phyloP scores from a whole-genome alignment of 2,113 vertebrate genomes.

The Prinia subflava region DNA sequence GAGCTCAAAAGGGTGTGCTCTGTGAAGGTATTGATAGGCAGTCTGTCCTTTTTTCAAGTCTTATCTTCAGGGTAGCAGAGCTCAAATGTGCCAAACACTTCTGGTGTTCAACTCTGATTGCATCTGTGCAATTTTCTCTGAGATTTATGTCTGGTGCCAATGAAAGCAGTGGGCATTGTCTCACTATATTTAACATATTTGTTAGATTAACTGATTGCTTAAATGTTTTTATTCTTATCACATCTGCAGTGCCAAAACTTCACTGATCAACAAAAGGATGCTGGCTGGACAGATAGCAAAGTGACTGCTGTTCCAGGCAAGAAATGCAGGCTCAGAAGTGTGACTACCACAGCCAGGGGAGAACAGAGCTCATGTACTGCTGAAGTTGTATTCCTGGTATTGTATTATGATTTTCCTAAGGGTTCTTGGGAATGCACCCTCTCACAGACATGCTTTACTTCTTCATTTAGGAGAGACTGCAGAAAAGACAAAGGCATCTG shows the following conservation, averaged over 20 bases:
- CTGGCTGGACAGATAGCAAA: neutral
- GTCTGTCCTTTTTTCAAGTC: constrained; percentile 57
- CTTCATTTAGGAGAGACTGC: neutral
- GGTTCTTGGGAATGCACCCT: neutral
- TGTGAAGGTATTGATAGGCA: constrained; percentile 58
- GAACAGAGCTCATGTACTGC: neutral
- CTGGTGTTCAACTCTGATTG: constrained; percentile 44
- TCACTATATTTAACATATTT: constrained; percentile 55
- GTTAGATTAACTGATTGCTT: constrained; percentile 56
- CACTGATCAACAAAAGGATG: constrained; percentile 33
- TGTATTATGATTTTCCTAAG: neutral
- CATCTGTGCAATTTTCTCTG: constrained; percentile 68
- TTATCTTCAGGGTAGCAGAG: constrained; percentile 72
- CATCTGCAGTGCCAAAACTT: constrained; percentile 43
- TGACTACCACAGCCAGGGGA: neutral
- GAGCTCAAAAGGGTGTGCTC: constrained; percentile 61
- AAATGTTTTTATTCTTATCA: constrained; percentile 59
- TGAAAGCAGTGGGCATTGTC: constrained; percentile 56
- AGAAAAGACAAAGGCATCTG: neutral
- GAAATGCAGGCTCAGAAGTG: neutral
- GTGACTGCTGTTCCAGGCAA: neutral
- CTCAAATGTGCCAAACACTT: constrained; percentile 61
- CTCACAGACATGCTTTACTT: neutral
- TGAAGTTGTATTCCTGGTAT: neutral
- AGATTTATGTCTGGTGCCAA: constrained; percentile 61